Evolutionary conservation across 2,797 vertebrate genomes (phyloP).

Genomic region (Echeneis naucrates): DNA sequence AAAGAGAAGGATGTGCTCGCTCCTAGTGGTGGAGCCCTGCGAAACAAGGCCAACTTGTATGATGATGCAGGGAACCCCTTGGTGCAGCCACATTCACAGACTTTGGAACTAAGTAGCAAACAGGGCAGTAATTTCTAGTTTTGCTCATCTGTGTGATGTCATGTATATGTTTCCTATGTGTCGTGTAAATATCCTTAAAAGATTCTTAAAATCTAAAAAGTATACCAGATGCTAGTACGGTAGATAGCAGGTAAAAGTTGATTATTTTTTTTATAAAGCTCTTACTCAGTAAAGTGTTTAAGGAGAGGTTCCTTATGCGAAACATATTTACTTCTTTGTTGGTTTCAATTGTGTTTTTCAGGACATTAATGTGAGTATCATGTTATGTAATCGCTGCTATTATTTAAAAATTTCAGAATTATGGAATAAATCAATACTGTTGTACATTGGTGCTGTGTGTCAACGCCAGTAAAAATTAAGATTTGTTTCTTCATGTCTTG

Average conservation of each 20-base stretch:
- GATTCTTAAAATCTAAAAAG: background rate
- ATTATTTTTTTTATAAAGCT: no score
- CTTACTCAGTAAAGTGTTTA: background rate
- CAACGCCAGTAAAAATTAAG: background rate
- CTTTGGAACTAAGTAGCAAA: no score
- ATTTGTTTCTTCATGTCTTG: no score
- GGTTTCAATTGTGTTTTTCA: background rate
- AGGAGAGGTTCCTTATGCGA: background rate
- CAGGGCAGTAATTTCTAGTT: no score
- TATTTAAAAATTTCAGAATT: background rate
- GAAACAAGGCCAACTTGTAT: no score
- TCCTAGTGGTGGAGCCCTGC: no score
- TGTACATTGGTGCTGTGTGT: background rate
- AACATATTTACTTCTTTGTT: background rate
- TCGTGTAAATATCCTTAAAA: background rate
- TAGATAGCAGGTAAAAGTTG: background rate
- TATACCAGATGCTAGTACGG: no score
- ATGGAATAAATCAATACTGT: background rate
- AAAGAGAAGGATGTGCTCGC: no score
- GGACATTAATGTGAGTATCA: background rate
- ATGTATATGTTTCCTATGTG: background rate
- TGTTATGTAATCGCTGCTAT: no score
- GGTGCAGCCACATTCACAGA: no score
- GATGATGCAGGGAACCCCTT: no score
- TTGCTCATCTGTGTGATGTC: no score